Evolutionary conservation across 2,113 vertebrate species (phyloP), one percentile per base, ranked within the genome.

Genomic region (Oriolus oriolus): DNA sequence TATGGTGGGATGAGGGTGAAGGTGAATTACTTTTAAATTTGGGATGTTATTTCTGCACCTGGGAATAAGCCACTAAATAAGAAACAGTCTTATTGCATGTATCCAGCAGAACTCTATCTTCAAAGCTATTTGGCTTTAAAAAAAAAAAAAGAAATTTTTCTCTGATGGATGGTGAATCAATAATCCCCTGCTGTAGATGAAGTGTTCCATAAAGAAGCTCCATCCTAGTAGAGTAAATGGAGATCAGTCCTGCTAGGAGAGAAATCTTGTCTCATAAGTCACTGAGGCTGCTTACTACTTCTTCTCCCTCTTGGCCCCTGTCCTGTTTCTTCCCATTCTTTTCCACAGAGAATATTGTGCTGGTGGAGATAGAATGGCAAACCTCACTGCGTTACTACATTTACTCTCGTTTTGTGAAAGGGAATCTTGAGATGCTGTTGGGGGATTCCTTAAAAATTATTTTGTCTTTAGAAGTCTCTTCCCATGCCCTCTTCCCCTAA

Each of bases 1-100:
- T 94, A 89, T 35, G 54, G 18, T 80, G 47, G 30, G 39, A 49
- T 45, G 69, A 88, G n/a, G 69, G 14, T 66, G 70, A 95, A 79
- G 39, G 73, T 81, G 83, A 97, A 92, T 96, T 94, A 95, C 70
- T 95, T 96, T 81, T 53, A 86, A 86, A 91, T 95, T 95, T 83
- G 59, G 49, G 65, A 64, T 92, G 41, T 71, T 85, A 56, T 94
- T 92, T 95, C 82, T 93, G 74, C 47, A 90, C 39, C 54, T 81
- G 74, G 63, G 53, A 95, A 87, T 96, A 92, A 93, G 20, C 69
- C 45, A 79, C 92, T 85, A 95, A 96, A 92, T 95, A 84, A 96
- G 50, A 87, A 93, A 64, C 45, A 79, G 44, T 90, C 84, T 93
- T 79, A 86, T 66, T 96, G 70, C 37, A 23, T 6, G 2, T 57